Base-by-base conservation (phyloP, 1,140 invertebrate genomes). In the Eubasilissa regina region DNA sequence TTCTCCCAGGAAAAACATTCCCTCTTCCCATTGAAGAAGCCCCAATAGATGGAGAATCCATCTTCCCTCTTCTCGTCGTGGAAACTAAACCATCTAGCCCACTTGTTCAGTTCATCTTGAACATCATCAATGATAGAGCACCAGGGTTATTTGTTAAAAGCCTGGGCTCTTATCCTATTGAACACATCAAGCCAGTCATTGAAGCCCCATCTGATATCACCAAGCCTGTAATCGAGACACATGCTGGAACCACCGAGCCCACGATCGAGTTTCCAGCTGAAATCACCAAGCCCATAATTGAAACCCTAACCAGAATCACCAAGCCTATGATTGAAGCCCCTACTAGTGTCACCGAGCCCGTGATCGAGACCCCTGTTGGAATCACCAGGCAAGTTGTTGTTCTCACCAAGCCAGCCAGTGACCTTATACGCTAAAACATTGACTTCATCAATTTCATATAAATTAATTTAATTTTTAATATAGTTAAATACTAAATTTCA, bases 91-190 rank as follows among this genome's bases (percentile, higher is more conserved):
- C 35, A 6, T 55, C 66, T n/a, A 48, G 15, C 53, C 66, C 66
- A 1, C 66, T 48, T 45, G 66, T 70, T 15, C 66, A 70, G 43
- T 47, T 70, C 21, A 70, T 70, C 45, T 6, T 70, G 12, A 70
- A 70, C 45, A 48, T 70, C 45, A 44, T 70, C 45, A 48, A 15
- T n/a, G 66, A 70, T 13, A 70, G 21, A n/a, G 15, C 15, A 9
- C 13, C 66, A 7, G 66, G 17, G 4, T 70, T 44, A 8, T 44
- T 70, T 0, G 43, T 48, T 6, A 44, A 47, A 17, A 48, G 13
- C 45, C 0, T 19, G 1, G 44, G 17, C 8, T 44, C 43, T 47
- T 44, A 48, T 45, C 21, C 62, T 53, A 3, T 44, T 43, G 0
- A 45, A 15, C 13, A 0, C n/a, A 56, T 53, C 25, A 72, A 35